phyloP scores from a whole-genome alignment of 2,797 vertebrate species.

The Pteropus rufus region DNA sequence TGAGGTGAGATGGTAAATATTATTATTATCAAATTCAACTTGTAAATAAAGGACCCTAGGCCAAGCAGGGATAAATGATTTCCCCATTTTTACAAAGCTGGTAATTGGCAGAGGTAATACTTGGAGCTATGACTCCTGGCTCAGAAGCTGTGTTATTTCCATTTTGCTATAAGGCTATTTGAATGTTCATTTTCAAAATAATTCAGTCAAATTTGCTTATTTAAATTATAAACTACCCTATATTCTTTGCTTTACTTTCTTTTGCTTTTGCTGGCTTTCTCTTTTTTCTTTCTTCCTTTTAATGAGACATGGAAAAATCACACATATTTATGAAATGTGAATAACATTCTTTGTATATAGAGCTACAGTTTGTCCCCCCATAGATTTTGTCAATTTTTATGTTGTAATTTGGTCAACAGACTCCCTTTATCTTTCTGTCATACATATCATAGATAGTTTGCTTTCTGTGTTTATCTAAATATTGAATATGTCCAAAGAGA shows the following conservation, averaged over 20 bases:
- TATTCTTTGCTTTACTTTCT: neutral
- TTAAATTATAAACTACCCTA: conserved; percentile 5
- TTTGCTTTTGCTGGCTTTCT: neutral
- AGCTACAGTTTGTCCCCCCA: neutral
- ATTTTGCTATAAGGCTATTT: neutral
- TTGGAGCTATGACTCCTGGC: neutral
- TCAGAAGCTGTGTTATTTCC: neutral
- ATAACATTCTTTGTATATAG: neutral
- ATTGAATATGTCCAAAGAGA: neutral
- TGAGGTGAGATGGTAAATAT: neutral
- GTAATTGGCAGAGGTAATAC: neutral
- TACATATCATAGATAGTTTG: neutral
- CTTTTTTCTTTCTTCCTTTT: neutral
- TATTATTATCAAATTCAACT: neutral
- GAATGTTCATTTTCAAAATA: neutral
- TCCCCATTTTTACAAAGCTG: neutral
- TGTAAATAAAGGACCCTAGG: neutral
- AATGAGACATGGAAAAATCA: neutral
- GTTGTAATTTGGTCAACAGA: neutral
- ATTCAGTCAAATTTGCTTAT: neutral
- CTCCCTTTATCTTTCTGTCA: neutral
- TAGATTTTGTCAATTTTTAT: neutral
- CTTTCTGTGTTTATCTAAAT: neutral
- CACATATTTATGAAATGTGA: neutral
- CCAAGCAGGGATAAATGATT: neutral